Conservation (phyloP, 2,113 vertebrate species). For the Tricholaema leucomelas region DNA sequence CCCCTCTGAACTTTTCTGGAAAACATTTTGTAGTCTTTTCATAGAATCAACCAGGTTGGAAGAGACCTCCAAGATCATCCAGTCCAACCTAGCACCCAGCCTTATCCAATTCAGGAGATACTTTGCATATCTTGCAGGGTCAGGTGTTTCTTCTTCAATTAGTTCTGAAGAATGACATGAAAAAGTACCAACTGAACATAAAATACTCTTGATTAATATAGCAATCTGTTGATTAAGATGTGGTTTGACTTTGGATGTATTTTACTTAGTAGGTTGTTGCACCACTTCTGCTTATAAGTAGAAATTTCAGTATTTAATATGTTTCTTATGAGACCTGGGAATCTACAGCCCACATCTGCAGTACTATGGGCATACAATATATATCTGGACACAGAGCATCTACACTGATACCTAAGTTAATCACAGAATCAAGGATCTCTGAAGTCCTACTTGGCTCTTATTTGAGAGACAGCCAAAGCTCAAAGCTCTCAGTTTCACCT, state of each 20-base stretch:
- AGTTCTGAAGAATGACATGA: background rate
- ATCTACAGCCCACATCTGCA: background rate
- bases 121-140: background rate
- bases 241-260: background rate
- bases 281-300: background rate
- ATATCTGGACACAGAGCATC: too few relatives aligned
- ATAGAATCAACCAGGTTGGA: too few relatives aligned
- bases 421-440: too few relatives aligned
- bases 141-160: background rate
- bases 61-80: too few relatives aligned
- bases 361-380: background rate
- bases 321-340: background rate
- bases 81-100: too few relatives aligned
- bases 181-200: background rate
- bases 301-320: background rate
- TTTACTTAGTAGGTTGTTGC: background rate
- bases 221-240: background rate
- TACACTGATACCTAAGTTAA: too few relatives aligned
- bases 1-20: background rate
- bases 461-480: background rate
- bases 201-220: background rate
- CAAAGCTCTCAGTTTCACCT: background rate
- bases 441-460: too few relatives aligned
- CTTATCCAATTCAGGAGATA: too few relatives aligned
- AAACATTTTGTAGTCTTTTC: background rate